Evolutionary conservation across 1,140 invertebrate species (phyloP).

Genomic region (Anastrepha obliqua): DNA sequence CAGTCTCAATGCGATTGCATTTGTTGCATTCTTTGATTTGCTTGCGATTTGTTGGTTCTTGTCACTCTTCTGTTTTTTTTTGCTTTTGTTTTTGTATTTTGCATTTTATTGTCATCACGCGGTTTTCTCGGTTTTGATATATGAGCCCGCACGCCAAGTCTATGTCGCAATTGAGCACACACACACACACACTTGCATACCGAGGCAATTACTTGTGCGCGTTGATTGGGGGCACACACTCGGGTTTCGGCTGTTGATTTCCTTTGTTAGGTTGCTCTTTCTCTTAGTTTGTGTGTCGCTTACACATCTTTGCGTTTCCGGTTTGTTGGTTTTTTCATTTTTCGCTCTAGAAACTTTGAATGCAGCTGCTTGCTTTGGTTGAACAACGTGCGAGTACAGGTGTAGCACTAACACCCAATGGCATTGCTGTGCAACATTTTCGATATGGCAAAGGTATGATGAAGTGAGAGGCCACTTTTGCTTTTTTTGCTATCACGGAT

Average conservation of each 20-base stretch:
- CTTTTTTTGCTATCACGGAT: too few species aligned
- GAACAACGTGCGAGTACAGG: not conserved
- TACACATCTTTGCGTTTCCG: slow-evolving; percentile 42
- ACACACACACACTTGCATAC: not conserved
- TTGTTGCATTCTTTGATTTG: slow-evolving; percentile 25
- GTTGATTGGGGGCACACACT: slow-evolving; percentile 38
- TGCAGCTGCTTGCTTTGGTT: slow-evolving; percentile 3
- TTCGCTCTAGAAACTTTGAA: slow-evolving; percentile 49
- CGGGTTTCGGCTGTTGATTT: slow-evolving; percentile 48
- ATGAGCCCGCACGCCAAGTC: slow-evolving; percentile 50
- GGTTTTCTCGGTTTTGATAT: slow-evolving; percentile 40
- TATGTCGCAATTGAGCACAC: not conserved
- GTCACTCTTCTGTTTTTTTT: not conserved
- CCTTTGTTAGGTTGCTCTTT: slow-evolving; percentile 37
- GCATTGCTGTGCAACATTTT: not conserved
- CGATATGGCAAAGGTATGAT: not conserved
- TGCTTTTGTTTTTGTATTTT: not conserved
- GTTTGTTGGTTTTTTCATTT: slow-evolving; percentile 53
- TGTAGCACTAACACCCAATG: slow-evolving; percentile 22
- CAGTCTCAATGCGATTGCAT: slow-evolving; percentile 26
- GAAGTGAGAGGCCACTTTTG: not conserved
- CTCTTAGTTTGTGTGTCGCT: slow-evolving; percentile 7
- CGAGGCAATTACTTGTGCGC: not conserved
- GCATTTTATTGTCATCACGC: slow-evolving; percentile 23
- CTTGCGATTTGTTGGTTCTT: not conserved